Evolutionary conservation across 2,113 vertebrate species (phyloP).

Genomic region (Hippolais icterina): DNA sequence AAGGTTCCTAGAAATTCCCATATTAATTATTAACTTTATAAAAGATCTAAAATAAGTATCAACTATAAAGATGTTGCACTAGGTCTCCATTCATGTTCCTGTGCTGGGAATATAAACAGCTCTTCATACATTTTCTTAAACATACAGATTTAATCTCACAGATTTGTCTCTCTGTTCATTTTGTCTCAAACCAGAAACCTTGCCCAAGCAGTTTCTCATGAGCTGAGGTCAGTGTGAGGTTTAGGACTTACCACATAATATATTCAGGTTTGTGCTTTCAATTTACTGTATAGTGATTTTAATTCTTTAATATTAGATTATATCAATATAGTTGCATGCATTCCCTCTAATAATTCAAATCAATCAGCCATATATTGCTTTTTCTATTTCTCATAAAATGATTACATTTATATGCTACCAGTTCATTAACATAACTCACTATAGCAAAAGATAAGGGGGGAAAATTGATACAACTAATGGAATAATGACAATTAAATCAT

Average conservation of each 20-base stretch:
- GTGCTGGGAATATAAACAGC: conserved; percentile 31
- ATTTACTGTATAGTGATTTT: conserved; percentile 58
- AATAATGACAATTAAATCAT: conserved; percentile 9
- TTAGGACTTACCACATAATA: conserved; percentile 47
- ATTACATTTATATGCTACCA: background rate
- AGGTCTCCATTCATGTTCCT: conserved; percentile 31
- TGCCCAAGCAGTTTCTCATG: conserved; percentile 47
- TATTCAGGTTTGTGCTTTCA: conserved; percentile 53
- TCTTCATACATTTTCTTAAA: conserved; percentile 14
- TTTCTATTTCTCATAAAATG: conserved; percentile 27
- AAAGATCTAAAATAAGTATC: background rate
- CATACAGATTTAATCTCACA: background rate
- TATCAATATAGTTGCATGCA: conserved; percentile 26
- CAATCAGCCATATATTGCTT: conserved; percentile 30
- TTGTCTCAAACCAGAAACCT: conserved; percentile 57
- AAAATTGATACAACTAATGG: conserved; percentile 25
- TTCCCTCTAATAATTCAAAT: conserved; percentile 61
- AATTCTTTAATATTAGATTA: conserved; percentile 55
- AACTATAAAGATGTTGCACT: background rate
- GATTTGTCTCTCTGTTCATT: conserved; percentile 28
- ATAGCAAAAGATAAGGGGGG: background rate
- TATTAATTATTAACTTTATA: conserved; percentile 20
- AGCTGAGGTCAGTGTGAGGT: conserved; percentile 58
- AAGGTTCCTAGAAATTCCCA: background rate
- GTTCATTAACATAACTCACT: conserved; percentile 3